phyloP scores from a whole-genome alignment of 2,113 vertebrate species.

The Paramormyrops kingsleyae region DNA sequence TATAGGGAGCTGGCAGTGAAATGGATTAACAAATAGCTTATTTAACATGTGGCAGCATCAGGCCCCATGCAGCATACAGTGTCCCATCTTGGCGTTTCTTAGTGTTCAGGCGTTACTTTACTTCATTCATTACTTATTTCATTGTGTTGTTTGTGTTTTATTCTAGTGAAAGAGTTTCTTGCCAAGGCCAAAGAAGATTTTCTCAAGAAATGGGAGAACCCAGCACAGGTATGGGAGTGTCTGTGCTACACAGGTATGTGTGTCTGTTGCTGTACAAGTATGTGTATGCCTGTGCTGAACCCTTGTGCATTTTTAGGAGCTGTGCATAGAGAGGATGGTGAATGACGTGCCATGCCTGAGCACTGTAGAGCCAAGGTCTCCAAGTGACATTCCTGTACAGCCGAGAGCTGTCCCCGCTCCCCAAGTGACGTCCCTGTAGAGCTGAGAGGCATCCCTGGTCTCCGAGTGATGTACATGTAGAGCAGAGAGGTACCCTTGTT shows the following conservation, averaged over 20 bases:
- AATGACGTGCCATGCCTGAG: background rate
- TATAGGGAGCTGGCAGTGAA: background rate
- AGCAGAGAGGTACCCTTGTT: no score
- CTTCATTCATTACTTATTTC: background rate
- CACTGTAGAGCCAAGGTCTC: background rate
- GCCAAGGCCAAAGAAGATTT: slow-evolving; percentile 95
- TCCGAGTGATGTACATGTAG: background rate
- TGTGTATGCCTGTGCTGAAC: background rate
- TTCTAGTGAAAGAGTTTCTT: slow-evolving; percentile 86
- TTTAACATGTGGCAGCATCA: background rate
- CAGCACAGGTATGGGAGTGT: slow-evolving; percentile 14
- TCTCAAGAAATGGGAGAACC: slow-evolving; percentile 82
- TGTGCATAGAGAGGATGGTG: background rate
- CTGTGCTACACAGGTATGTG: background rate
- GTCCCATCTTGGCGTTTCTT: background rate
- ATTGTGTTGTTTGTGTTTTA: slow-evolving; percentile 10
- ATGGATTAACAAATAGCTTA: background rate
- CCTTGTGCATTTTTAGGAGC: background rate
- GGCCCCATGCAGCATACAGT: background rate
- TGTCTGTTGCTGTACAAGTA: background rate
- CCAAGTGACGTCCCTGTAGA: background rate
- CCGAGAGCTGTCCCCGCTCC: background rate
- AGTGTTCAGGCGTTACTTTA: background rate
- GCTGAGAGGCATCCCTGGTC: background rate
- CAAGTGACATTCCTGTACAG: background rate